phyloP scores from a whole-genome alignment of 1,140 invertebrate genomes.

The Frieseomelitta varia region DNA sequence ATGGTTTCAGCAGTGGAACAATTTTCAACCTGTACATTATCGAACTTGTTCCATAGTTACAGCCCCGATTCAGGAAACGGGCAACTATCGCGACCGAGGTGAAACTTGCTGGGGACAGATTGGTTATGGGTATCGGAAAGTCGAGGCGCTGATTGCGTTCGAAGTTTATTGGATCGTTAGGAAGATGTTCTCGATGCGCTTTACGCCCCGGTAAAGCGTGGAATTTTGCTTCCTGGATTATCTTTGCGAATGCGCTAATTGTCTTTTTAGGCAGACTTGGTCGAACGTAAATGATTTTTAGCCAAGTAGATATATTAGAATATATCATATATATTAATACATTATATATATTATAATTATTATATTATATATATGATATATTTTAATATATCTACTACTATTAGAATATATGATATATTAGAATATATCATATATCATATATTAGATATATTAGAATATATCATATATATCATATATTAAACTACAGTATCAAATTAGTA shows the following conservation, averaged over 20 bases:
- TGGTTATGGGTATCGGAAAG: neutral
- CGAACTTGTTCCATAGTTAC: neutral
- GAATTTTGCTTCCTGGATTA: neutral
- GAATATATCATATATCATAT: too few relatives aligned
- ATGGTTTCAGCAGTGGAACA: neutral
- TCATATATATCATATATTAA: too few relatives aligned
- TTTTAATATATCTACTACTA: too few relatives aligned
- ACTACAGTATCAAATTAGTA: too few relatives aligned
- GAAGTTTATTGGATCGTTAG: neutral
- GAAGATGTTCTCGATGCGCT: neutral
- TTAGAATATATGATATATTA: too few relatives aligned
- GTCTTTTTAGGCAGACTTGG: neutral
- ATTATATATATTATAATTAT: too few relatives aligned
- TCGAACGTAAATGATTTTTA: neutral
- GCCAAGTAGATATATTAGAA: too few relatives aligned
- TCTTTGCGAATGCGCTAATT: neutral
- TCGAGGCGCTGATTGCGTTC: neutral
- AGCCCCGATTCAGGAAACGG: neutral
- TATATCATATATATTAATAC: too few relatives aligned
- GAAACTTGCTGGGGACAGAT: neutral
- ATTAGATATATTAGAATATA: too few relatives aligned
- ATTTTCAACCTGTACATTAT: neutral
- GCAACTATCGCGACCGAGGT: neutral
- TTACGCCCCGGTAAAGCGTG: neutral
- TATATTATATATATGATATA: too few relatives aligned